These are phyloP conservation scores for Ladona fulva DNA, from an alignment of 1,140 invertebrate species.

Conservation along the genomic window DNA sequence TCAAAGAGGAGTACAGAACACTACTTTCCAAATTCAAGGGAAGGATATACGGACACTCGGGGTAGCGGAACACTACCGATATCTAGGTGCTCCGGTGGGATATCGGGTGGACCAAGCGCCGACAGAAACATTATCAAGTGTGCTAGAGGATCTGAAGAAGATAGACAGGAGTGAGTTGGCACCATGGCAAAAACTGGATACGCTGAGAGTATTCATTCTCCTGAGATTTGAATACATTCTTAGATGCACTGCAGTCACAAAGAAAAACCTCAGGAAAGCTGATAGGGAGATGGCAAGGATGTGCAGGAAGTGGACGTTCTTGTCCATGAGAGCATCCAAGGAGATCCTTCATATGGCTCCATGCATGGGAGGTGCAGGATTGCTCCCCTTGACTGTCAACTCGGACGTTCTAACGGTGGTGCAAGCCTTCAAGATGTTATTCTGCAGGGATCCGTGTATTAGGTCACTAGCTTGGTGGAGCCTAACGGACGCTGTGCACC, in stretches of 20 bases:
- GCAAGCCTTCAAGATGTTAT: slow-evolving; percentile 28
- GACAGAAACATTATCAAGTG: slow-evolving; percentile 17
- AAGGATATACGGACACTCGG: slow-evolving; percentile 17
- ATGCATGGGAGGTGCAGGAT: slow-evolving; percentile 19
- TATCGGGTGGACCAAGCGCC: slow-evolving; percentile 26
- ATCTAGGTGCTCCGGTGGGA: slow-evolving; percentile 29
- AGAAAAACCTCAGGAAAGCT: slow-evolving; percentile 18
- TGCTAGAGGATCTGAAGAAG: slow-evolving; percentile 18
- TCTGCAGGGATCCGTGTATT: slow-evolving; percentile 22
- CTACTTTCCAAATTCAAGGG: slow-evolving; percentile 19
- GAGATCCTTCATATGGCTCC: slow-evolving; percentile 26
- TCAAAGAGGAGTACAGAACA: neutral
- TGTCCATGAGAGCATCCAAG: slow-evolving; percentile 28
- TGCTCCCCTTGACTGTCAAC: slow-evolving; percentile 24
- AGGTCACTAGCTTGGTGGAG: slow-evolving; percentile 22
- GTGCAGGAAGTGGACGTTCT: slow-evolving; percentile 28
- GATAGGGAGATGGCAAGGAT: slow-evolving; percentile 26
- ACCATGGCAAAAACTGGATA: slow-evolving; percentile 36
- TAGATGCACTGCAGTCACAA: slow-evolving; percentile 24
- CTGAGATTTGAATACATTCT: slow-evolving; percentile 30
- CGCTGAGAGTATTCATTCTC: slow-evolving; percentile 30
- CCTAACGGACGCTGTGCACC: slow-evolving; percentile 17
- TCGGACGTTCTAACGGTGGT: slow-evolving; percentile 26
- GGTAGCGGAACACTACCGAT: neutral
- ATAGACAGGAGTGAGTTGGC: slow-evolving; percentile 28